These are phyloP conservation scores for Heliocidaris erythrogramma DNA, from an alignment of 35 echinoderm and acorn worm species.

Conservation along the genomic window DNA sequence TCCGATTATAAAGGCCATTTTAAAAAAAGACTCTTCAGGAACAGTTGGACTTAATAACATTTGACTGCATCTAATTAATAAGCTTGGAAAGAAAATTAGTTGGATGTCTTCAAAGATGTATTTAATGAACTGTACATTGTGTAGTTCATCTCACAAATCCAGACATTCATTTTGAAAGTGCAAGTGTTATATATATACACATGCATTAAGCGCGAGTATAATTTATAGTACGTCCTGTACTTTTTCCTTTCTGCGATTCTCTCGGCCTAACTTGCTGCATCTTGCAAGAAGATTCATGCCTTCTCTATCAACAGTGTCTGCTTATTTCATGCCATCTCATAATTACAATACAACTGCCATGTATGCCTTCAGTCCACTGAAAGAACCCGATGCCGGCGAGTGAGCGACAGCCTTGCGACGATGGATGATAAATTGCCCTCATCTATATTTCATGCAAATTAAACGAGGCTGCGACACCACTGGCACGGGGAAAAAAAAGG, in stretches of 20 bases:
- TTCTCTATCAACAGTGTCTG: neutral
- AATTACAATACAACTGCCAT: neutral
- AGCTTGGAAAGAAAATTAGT: neutral
- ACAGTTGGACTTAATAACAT: neutral
- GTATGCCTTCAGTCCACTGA: neutral
- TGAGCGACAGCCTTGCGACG: neutral
- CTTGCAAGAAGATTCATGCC: neutral
- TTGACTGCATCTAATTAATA: neutral
- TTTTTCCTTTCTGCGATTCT: neutral
- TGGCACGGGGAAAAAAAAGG: neutral
- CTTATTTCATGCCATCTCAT: neutral
- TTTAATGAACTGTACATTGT: too few relatives aligned
- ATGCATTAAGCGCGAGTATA: neutral
- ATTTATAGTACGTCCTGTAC: neutral
- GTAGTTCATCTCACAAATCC: too few relatives aligned
- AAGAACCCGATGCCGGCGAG: neutral
- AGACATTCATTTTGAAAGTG: too few relatives aligned
- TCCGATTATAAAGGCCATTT: too few relatives aligned
- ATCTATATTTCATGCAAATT: constrained; percentile 38
- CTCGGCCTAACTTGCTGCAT: neutral
- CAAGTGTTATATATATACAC: too few relatives aligned
- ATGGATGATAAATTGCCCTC: constrained; percentile 22
- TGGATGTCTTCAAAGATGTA: too few relatives aligned
- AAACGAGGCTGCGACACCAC: neutral
- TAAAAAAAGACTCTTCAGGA: neutral